These are phyloP conservation scores for Julus scandinavius DNA, from an alignment of 2,888 invertebrate species.

Conservation along the genomic window DNA sequence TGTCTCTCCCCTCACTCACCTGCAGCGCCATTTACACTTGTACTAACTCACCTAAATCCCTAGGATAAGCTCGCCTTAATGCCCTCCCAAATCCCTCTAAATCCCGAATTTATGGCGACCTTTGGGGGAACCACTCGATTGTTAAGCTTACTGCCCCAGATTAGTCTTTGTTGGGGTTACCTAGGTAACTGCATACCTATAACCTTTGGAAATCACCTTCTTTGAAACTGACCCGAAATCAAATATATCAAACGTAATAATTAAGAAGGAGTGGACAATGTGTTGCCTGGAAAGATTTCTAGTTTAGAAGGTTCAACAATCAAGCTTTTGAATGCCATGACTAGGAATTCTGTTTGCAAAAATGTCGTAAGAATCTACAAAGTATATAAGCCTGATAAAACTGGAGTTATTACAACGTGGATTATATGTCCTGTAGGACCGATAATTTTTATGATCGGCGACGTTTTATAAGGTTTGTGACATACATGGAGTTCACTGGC, in stretches of 20 bases:
- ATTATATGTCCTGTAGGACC: conserved; percentile 5
- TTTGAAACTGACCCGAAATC: background rate
- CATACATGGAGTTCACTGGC: conserved; percentile 21
- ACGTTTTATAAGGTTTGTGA: conserved; percentile 6
- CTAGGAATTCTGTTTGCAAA: background rate
- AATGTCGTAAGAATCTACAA: background rate
- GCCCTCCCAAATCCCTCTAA: background rate
- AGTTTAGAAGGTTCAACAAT: background rate
- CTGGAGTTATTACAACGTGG: background rate
- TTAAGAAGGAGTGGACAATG: background rate
- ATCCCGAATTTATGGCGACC: conserved; percentile 21
- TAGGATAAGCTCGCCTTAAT: background rate
- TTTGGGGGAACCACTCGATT: background rate
- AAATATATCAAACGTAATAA: conserved; percentile 25
- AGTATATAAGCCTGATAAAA: background rate
- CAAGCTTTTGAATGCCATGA: background rate
- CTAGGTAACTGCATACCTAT: background rate
- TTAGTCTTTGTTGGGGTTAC: background rate
- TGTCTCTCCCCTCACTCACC: conserved; percentile 10
- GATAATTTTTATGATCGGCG: conserved; percentile 28
- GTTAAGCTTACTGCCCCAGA: conserved; percentile 6
- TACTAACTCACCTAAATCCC: conserved; percentile 20
- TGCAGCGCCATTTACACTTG: conserved; percentile 7
- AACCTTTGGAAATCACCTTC: background rate
- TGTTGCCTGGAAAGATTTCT: background rate